A percentile compares a stretch with the other conserved stretches of the same genome.
Evolutionary conservation across 2,888 invertebrate genomes (phyloP).

Genomic region (Tethea ocularis): DNA sequence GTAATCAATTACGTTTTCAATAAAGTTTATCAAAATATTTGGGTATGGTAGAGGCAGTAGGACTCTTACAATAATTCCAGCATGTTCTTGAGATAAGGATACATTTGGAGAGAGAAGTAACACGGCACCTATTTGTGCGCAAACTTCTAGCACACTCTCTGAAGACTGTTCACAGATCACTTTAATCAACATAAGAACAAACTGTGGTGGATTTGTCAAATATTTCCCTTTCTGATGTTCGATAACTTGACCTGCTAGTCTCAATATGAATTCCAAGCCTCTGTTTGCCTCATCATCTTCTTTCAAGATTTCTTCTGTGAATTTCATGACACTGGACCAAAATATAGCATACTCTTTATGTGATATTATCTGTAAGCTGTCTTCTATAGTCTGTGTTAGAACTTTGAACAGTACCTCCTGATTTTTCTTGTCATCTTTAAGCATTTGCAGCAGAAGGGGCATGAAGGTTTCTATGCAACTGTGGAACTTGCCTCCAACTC

Average conservation of each 20-base stretch:
- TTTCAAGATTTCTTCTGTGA: conserved; percentile 62
- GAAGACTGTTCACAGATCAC: conserved; percentile 74
- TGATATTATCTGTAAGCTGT: conserved; percentile 85
- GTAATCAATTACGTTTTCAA: conserved; percentile 86
- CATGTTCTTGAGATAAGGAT: conserved; percentile 88
- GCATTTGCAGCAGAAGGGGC: conserved; percentile 85
- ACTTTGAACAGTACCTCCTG: conserved; percentile 85
- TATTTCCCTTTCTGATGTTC: conserved; percentile 86
- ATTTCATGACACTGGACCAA: conserved; percentile 83
- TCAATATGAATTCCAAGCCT: conserved; percentile 76
- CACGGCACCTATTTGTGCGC: conserved; percentile 83
- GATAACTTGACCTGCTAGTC: conserved; percentile 84
- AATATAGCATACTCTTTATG: conserved; percentile 86
- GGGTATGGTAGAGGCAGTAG: conserved; percentile 83
- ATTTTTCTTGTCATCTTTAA: conserved; percentile 78
- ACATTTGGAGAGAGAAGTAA: conserved; percentile 85
- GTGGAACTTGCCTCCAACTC: conserved; percentile 93
- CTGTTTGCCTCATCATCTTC: conserved; percentile 59
- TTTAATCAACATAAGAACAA: conserved; percentile 83
- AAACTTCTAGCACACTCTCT: conserved; percentile 74
- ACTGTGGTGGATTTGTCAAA: conserved; percentile 82
- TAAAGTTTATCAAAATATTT: conserved; percentile 85
- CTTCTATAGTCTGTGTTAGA: conserved; percentile 85
- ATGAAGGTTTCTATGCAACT: conserved; percentile 90
- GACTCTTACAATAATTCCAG: conserved; percentile 87